Evolutionary conservation across 2,888 invertebrate species (phyloP), one percentile per base, ranked within the genome.

Genomic region (Limnephilus rhombicus): DNA sequence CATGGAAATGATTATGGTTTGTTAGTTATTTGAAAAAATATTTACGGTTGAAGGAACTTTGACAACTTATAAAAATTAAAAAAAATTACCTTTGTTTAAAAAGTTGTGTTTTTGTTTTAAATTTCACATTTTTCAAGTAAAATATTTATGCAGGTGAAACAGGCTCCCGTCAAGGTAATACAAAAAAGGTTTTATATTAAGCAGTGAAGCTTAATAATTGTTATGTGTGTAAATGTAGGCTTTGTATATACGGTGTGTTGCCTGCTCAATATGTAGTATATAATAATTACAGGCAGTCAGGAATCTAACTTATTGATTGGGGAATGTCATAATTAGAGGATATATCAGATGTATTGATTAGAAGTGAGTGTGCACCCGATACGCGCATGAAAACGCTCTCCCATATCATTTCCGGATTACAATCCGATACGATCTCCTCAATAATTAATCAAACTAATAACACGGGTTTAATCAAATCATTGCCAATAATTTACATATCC

Each of bases 361-460:
- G 24, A 49, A 45, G 29, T 86, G 13, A 15, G 49, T 15, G 41
- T 85, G n/a, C 41, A 49, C 29, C 49, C 41, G 41, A 45, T 86
- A 49, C 9, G 15, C 86, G 45, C 86, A 29, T 45, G n/a, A 41
- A 45, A 45, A 45, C 86, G n/a, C 49, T 49, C 29, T 29, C 49
- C 88, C 88, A 24, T 88, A 88, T 31, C 88, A 88, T 88, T 88
- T 68, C 31, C 31, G n/a, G 88, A 88, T 88, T 86, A 87, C 91
- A 85, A 91, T 86, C 87, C 31, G 82, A 82, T 81, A 81, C 53
- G 80, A 87, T 91, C 91, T 87, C 24, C 87, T 53, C 87, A 87
- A 91, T 88, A 88, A 88, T 91, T 93, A 93, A 93, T 93, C 93
- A 93, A 92, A 90, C 92, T 88, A 91, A 93, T 93, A 93, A 93